Percentiles rank a stretch among this genome's conserved stretches.
Evolutionary conservation across 2,888 invertebrate species (phyloP).

Genomic region (Aleiodes leptofemur): DNA sequence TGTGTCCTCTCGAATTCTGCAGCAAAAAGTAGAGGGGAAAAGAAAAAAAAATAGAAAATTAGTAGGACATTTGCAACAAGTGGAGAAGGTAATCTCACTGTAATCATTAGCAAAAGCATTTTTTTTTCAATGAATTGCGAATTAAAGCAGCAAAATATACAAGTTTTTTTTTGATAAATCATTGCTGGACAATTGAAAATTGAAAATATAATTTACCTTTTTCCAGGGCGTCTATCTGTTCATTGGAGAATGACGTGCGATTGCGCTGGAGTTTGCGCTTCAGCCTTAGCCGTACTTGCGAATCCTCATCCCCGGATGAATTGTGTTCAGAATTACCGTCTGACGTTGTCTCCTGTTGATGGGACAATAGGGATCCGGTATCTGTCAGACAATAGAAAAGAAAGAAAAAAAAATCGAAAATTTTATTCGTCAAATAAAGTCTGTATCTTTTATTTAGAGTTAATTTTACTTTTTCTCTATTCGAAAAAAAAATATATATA

Average conservation of each 20-base stretch:
- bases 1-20: constrained; percentile 98
- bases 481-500: too few relatives aligned
- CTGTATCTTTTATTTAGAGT: too few relatives aligned
- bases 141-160: neutral
- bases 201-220: constrained; percentile 84
- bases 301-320: constrained; percentile 92
- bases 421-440: too few relatives aligned
- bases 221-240: constrained; percentile 98
- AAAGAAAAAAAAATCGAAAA: too few relatives aligned
- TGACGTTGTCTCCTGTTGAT: constrained; percentile 84
- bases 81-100: too few relatives aligned
- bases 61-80: too few relatives aligned
- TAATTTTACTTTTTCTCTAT: too few relatives aligned
- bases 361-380: constrained; percentile 73
- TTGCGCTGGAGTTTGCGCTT: constrained; percentile 98
- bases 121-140: neutral
- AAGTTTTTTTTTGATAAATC: neutral
- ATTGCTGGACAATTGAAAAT: too few relatives aligned
- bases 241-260: constrained; percentile 98
- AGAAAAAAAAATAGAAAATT: neutral
- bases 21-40: constrained; percentile 56
- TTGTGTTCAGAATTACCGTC: constrained; percentile 95
- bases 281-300: constrained; percentile 93
- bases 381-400: constrained; percentile 63
- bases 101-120: constrained; percentile 4